Evolutionary conservation across 2,797 vertebrate species (phyloP).

Genomic region (Sebastes nivosus): DNA sequence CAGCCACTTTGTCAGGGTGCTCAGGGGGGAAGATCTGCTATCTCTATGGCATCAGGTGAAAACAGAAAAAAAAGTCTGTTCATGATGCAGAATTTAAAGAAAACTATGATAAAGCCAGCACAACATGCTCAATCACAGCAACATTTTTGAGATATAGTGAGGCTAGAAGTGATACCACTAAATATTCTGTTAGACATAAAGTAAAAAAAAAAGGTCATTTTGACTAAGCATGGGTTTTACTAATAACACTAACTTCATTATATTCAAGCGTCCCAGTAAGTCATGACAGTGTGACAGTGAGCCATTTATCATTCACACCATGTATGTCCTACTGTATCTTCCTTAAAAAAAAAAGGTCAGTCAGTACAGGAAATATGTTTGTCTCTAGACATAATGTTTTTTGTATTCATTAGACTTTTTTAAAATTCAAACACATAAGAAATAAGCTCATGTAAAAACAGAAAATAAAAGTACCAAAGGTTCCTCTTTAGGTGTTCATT

Average conservation of each 20-base stretch:
- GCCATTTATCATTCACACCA: background rate
- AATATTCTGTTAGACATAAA: background rate
- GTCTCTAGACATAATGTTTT: background rate
- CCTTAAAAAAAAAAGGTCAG: background rate
- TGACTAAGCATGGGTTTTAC: background rate
- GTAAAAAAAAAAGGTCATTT: background rate
- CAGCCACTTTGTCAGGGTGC: constrained; percentile 73
- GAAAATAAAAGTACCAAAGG: background rate
- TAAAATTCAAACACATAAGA: background rate
- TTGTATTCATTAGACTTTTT: background rate
- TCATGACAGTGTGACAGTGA: background rate
- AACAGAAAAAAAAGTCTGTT: constrained; percentile 50
- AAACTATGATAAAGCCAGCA: background rate
- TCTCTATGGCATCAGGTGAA: constrained; percentile 69
- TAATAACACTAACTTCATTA: background rate
- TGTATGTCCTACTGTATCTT: background rate
- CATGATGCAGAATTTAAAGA: background rate
- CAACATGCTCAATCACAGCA: background rate
- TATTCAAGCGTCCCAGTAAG: background rate
- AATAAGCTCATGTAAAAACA: background rate
- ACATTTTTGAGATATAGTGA: background rate
- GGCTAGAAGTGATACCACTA: background rate
- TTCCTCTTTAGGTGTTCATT: background rate
- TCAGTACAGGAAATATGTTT: background rate
- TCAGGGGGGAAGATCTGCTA: constrained; percentile 31